A percentile compares a stretch with the other conserved stretches of the same genome.
Evolutionary conservation across 1,140 invertebrate species (phyloP).

Genomic region (Bombyx mori): ASM3026992v2 NC_085125.1:10551001-10551500

Average conservation of each 20-base stretch:
- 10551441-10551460: too few species aligned
- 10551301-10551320: slow-evolving; percentile 8
- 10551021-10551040: too few species aligned
- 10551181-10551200: slow-evolving; percentile 1
- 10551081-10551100: neutral
- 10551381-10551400: neutral
- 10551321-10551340: slow-evolving; percentile 14
- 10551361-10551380: neutral
- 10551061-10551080: too few species aligned
- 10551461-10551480: too few species aligned
- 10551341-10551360: neutral
- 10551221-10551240: too few species aligned
- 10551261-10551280: neutral
- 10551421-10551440: neutral
- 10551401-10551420: neutral
- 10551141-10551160: slow-evolving; percentile 41
- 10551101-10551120: slow-evolving; percentile 30
- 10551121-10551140: slow-evolving; percentile 11
- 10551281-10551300: slow-evolving; percentile 1
- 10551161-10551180: slow-evolving; percentile 42
- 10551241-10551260: too few species aligned
- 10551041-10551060: too few species aligned
- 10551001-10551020: too few species aligned
- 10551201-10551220: neutral
- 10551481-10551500: too few species aligned